These are phyloP conservation scores for Drosophila borborema DNA, from an alignment of 2,888 invertebrate species.

Conservation along the genomic window DNA sequence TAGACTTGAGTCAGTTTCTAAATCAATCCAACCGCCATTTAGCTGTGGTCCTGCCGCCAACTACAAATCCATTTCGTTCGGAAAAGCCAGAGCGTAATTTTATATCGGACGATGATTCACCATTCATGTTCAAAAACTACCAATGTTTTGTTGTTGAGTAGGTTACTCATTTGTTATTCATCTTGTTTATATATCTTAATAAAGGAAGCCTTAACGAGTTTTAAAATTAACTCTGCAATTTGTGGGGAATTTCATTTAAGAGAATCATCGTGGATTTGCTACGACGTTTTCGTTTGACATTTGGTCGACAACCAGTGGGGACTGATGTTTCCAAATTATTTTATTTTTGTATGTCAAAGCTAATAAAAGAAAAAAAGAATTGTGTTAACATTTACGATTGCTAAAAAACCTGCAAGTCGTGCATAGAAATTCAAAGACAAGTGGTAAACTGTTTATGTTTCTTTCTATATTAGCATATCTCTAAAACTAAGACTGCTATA, in stretches of 20 bases:
- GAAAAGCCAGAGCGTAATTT: conserved; percentile 91
- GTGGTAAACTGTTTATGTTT: neutral
- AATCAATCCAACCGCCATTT: conserved; percentile 86
- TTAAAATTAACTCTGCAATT: neutral
- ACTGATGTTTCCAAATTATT: neutral
- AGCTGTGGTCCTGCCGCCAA: conserved; percentile 86
- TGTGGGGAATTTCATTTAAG: neutral
- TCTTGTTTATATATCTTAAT: neutral
- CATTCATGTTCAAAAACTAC: conserved; percentile 90
- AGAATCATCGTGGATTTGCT: neutral
- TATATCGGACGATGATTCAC: conserved; percentile 89
- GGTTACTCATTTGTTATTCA: conserved; percentile 21
- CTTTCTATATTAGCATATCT: neutral
- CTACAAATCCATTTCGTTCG: conserved; percentile 89
- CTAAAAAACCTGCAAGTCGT: neutral
- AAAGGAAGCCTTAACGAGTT: conserved; percentile 13
- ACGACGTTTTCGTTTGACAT: no score
- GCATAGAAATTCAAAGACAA: neutral
- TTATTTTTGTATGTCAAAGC: conserved; percentile 5
- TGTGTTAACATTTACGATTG: neutral
- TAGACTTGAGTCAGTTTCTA: conserved; percentile 87
- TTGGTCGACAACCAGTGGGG: neutral
- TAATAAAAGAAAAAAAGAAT: neutral
- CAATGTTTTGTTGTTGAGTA: conserved; percentile 87
- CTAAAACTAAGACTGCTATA: neutral